Percentiles rank a stretch among this genome's conserved stretches.
Evolutionary conservation across 2,797 vertebrate species (phyloP).

Genomic region (Diplodus puntazzo): DNA sequence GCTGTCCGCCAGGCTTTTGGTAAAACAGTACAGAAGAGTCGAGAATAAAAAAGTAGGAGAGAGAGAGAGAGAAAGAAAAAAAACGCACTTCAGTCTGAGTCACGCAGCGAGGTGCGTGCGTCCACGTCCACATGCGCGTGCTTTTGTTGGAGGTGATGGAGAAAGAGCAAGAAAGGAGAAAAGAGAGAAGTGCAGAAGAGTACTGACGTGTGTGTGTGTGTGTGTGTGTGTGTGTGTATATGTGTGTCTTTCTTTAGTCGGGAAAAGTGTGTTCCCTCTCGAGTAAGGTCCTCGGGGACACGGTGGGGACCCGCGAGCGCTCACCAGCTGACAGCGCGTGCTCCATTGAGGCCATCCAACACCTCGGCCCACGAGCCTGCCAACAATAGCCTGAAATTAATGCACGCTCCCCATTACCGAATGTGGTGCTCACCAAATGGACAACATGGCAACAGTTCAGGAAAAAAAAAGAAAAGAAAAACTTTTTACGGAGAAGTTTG

Average conservation of each 20-base stretch:
- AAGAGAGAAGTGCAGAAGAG: slow-evolving; percentile 3
- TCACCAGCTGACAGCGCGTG: slow-evolving; percentile 99
- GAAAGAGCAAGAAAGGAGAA: slow-evolving; percentile 33
- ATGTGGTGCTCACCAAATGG: slow-evolving; percentile 57
- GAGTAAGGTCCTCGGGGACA: slow-evolving; percentile 90
- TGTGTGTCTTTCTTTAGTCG: slow-evolving; percentile 65
- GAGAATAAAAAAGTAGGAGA: neutral
- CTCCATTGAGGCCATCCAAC: slow-evolving; percentile 91
- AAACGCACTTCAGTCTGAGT: neutral
- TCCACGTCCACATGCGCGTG: slow-evolving; percentile 40
- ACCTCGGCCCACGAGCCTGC: slow-evolving; percentile 87
- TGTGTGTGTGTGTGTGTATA: slow-evolving; percentile 10
- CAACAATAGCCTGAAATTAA: slow-evolving; percentile 90
- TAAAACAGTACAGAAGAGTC: neutral
- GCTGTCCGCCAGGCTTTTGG: neutral
- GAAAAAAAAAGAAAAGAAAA: neutral
- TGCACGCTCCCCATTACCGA: slow-evolving; percentile 83
- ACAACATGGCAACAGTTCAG: slow-evolving; percentile 46
- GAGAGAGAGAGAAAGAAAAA: neutral
- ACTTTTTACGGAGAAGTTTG: slow-evolving; percentile 12
- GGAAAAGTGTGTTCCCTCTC: slow-evolving; percentile 82
- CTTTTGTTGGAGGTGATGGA: slow-evolving; percentile 35
- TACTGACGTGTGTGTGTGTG: slow-evolving; percentile 9
- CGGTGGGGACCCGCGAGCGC: slow-evolving; percentile 91
- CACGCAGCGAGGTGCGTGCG: slow-evolving; percentile 9